Evolutionary conservation across 2,888 invertebrate genomes (phyloP).

Genomic region (Pristionchus exspectatus): DNA sequence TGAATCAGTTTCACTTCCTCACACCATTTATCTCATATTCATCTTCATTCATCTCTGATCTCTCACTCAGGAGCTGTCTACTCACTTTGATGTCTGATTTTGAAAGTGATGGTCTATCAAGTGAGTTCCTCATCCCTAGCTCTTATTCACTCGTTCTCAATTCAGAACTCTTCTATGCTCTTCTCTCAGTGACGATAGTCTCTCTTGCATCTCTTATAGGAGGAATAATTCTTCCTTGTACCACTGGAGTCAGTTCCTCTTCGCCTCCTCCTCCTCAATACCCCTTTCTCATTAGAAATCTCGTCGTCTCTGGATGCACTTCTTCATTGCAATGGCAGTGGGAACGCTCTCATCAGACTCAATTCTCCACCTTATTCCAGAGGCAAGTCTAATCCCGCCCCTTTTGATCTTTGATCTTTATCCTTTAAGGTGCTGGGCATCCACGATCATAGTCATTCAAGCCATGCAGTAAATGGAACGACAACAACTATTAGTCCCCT

Average conservation of each 20-base stretch:
- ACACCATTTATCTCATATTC: background rate
- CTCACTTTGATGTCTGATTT: background rate
- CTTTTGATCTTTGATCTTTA: slow-evolving; percentile 37
- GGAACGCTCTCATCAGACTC: slow-evolving; percentile 81
- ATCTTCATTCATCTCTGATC: slow-evolving; percentile 20
- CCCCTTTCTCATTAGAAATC: background rate
- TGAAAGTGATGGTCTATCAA: background rate
- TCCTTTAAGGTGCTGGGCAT: background rate
- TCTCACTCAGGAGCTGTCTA: background rate
- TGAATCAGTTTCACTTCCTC: background rate
- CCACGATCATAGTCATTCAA: background rate
- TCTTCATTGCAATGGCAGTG: slow-evolving; percentile 81
- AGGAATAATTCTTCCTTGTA: slow-evolving; percentile 78
- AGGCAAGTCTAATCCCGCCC: slow-evolving; percentile 72
- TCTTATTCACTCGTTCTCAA: background rate
- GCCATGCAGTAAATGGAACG: background rate
- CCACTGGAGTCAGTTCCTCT: slow-evolving; percentile 54
- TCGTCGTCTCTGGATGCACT: slow-evolving; percentile 76
- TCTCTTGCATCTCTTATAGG: slow-evolving; percentile 79
- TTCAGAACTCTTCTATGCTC: slow-evolving; percentile 8
- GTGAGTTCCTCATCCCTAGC: background rate
- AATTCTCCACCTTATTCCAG: slow-evolving; percentile 81
- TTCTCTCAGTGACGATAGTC: slow-evolving; percentile 79
- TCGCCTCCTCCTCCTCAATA: background rate
- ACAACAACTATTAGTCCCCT: background rate